Evolutionary conservation across 1,140 invertebrate genomes (phyloP).

Genomic region (Tetramorium simillimum): DNA sequence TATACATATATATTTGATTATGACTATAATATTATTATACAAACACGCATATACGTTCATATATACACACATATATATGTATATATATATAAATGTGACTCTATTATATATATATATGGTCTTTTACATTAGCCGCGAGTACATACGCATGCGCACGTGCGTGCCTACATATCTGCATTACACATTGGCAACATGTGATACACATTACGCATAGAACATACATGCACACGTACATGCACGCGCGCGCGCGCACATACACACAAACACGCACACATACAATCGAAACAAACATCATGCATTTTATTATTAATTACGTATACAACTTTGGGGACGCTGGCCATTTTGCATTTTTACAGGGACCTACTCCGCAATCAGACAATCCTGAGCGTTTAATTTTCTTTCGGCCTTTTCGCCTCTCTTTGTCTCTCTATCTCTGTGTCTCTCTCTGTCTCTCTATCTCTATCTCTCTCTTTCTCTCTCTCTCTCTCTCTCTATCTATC

Average conservation of each 20-base stretch:
- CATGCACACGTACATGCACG: slow-evolving; percentile 41
- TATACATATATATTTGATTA: slow-evolving; percentile 58
- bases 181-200: slow-evolving; percentile 40
- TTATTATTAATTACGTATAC: slow-evolving; percentile 81
- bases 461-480: neutral
- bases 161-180: slow-evolving; percentile 63
- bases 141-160: slow-evolving; percentile 70
- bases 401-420: slow-evolving; percentile 63
- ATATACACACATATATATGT: slow-evolving; percentile 72
- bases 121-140: slow-evolving; percentile 52
- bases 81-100: slow-evolving; percentile 69
- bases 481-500: neutral
- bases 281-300: slow-evolving; percentile 62
- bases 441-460: neutral
- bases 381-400: slow-evolving; percentile 84
- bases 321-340: slow-evolving; percentile 86
- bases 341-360: slow-evolving; percentile 86
- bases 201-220: slow-evolving; percentile 44
- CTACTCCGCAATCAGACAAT: slow-evolving; percentile 86
- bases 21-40: slow-evolving; percentile 67
- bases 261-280: slow-evolving; percentile 40
- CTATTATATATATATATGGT: slow-evolving; percentile 64
- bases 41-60: slow-evolving; percentile 63
- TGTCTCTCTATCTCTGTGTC: slow-evolving; percentile 8
- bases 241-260: neutral